Percentiles rank a stretch among this genome's conserved stretches.
These are phyloP conservation scores for Helicolenus hilgendorfi DNA, from an alignment of 2,797 vertebrate genomes.

Conservation along the genomic window DNA sequence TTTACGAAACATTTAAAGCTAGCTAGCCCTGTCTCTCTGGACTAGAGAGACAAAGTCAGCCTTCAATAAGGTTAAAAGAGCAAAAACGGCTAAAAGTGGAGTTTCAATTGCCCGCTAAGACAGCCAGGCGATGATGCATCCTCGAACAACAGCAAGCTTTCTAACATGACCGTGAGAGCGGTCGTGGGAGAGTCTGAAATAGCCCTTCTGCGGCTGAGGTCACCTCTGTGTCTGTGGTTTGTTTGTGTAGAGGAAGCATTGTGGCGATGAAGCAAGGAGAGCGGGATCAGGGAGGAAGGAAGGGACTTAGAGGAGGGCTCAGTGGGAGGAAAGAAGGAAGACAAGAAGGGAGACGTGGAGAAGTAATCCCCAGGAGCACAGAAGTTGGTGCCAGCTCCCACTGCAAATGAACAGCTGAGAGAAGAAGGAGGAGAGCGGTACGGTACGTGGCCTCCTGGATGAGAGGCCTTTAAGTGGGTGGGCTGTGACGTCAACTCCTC, in stretches of 20 bases:
- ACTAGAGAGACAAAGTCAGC: background rate
- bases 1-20: slow-evolving; percentile 3
- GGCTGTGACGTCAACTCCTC: slow-evolving; percentile 55
- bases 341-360: slow-evolving; percentile 66
- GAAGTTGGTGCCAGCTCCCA: slow-evolving; percentile 71
- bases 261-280: slow-evolving; percentile 79
- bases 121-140: background rate
- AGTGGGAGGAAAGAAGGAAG: slow-evolving; percentile 76
- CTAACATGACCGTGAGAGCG: background rate
- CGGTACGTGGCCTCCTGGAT: slow-evolving; percentile 48
- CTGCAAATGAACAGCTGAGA: slow-evolving; percentile 69
- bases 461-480: slow-evolving; percentile 57
- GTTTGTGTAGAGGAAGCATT: slow-evolving; percentile 75
- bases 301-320: slow-evolving; percentile 79
- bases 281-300: slow-evolving; percentile 82
- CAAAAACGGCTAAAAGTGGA: background rate
- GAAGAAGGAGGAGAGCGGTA: slow-evolving; percentile 32
- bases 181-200: slow-evolving; percentile 49
- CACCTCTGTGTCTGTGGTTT: slow-evolving; percentile 72
- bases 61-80: background rate
- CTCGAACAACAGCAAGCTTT: slow-evolving; percentile 6
- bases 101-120: background rate
- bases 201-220: slow-evolving; percentile 65
- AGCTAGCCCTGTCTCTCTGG: background rate
- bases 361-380: slow-evolving; percentile 78